phyloP scores from a whole-genome alignment of 2,888 invertebrate species.

The Lasioglossum villosulum region DNA sequence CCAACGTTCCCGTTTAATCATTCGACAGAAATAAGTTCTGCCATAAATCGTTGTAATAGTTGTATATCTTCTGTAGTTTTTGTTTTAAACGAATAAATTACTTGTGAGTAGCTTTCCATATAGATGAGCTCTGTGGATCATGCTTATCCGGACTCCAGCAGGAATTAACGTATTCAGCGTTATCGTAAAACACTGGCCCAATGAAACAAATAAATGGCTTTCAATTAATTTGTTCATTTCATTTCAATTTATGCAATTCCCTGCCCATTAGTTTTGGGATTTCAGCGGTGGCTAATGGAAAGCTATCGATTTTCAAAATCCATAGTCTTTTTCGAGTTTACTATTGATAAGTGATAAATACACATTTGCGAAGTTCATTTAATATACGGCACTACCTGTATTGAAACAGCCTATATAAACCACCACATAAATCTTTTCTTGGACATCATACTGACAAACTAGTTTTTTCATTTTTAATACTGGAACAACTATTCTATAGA shows the following conservation, averaged over 20 bases:
- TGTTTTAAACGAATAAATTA: not conserved
- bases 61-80: not conserved
- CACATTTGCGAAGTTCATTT: not conserved
- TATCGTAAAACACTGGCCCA: not conserved
- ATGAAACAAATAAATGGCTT: not conserved
- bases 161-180: not conserved
- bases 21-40: not conserved
- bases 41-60: not conserved
- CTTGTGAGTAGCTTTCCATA: not conserved
- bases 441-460: not conserved
- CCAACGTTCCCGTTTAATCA: conserved; percentile 9
- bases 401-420: not conserved
- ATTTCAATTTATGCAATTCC: not conserved
- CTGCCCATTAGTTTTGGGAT: not conserved
- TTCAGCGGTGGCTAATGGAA: not conserved
- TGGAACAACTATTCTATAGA: too few species aligned
- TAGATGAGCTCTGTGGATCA: not conserved
- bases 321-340: not conserved
- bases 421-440: too few species aligned
- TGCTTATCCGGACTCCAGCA: not conserved
- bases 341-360: not conserved
- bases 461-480: not conserved
- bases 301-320: not conserved
- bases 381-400: not conserved
- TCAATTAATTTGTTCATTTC: not conserved